Evolutionary conservation across 2,797 vertebrate species (phyloP).

Genomic region (Hipposideros larvatus): DNA sequence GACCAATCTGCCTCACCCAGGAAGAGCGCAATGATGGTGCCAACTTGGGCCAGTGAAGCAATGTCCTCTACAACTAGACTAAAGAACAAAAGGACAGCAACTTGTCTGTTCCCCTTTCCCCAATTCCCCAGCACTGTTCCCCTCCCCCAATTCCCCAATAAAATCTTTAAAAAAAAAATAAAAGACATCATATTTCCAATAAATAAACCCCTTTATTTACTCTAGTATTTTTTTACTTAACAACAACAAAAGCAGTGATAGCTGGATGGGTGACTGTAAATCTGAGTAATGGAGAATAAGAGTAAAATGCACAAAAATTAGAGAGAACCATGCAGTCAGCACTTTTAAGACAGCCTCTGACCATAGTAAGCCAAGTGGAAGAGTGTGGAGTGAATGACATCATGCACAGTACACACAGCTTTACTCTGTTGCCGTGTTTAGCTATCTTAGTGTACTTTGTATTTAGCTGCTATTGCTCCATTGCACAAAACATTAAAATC

Average conservation of each 20-base stretch:
- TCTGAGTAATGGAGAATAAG: background rate
- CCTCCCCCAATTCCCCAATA: too few species aligned
- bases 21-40: too few species aligned
- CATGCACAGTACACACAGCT: background rate
- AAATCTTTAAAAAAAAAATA: background rate
- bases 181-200: conserved; percentile 9
- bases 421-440: background rate
- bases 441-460: background rate
- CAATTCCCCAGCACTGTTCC: too few species aligned
- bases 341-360: background rate
- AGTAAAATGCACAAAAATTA: background rate
- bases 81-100: too few species aligned
- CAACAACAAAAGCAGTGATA: background rate
- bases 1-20: too few species aligned
- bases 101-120: too few species aligned
- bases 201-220: background rate
- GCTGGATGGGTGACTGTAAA: background rate
- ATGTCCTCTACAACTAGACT: too few species aligned
- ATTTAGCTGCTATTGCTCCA: background rate
- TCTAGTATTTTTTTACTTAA: conserved; percentile 16
- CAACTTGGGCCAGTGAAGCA: too few species aligned
- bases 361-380: background rate
- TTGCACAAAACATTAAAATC: background rate
- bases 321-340: background rate
- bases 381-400: background rate